These are phyloP conservation scores for Phytoseiulus persimilis DNA, from an alignment of 2,888 invertebrate genomes.

Conservation along the genomic window DNA sequence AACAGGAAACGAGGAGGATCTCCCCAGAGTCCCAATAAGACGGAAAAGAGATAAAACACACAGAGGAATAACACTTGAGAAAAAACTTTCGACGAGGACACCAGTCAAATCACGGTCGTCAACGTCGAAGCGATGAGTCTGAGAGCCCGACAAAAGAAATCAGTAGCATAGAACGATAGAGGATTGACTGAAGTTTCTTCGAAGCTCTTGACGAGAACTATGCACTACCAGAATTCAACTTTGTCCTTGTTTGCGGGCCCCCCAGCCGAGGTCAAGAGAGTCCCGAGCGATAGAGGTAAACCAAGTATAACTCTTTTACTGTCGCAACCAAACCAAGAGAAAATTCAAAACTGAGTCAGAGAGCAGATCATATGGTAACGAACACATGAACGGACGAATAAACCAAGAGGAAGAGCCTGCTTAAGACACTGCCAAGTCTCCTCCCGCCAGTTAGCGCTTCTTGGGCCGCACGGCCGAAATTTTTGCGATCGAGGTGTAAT, in stretches of 20 bases:
- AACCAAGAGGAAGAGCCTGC: neutral
- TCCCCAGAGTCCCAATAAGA: neutral
- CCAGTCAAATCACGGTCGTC: neutral
- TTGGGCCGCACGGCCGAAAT: neutral
- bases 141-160: neutral
- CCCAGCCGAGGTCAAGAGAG: no score
- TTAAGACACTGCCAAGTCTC: constrained; percentile 33
- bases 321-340: neutral
- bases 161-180: neutral
- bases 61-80: neutral
- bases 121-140: neutral
- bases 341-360: neutral
- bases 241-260: no score
- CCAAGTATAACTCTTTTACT: neutral
- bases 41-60: neutral
- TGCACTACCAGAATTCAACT: neutral
- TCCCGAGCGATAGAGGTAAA: no score
- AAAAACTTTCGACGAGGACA: neutral
- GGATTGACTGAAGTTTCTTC: neutral
- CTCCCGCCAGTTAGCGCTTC: constrained; percentile 21
- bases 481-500: neutral
- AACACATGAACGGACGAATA: neutral
- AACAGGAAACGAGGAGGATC: neutral
- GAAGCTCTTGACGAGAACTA: neutral
- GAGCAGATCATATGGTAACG: neutral